Evolutionary conservation across 2,797 vertebrate species (phyloP).

Genomic region (Pantherophis vulpinus): DNA sequence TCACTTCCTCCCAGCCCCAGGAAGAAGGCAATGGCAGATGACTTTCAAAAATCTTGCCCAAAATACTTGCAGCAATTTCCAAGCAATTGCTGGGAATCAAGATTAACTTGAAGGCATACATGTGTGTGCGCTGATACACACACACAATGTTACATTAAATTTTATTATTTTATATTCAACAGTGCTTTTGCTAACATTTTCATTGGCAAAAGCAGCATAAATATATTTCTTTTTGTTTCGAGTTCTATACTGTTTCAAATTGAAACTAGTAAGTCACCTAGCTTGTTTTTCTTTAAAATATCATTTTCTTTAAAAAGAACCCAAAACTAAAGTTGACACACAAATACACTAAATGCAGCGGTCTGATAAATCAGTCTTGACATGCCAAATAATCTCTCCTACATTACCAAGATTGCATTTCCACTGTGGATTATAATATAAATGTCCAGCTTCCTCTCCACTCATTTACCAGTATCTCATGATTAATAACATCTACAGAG

Average conservation of each 20-base stretch:
- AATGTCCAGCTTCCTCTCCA: background rate
- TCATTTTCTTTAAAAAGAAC: background rate
- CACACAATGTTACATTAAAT: background rate
- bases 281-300: background rate
- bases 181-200: background rate
- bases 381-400: background rate
- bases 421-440: background rate
- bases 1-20: background rate
- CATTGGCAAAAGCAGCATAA: background rate
- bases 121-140: background rate
- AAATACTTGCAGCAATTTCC: background rate
- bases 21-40: background rate
- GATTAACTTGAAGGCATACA: background rate
- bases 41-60: background rate
- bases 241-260: background rate
- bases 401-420: slow-evolving; percentile 10
- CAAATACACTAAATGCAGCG: background rate
- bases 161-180: background rate
- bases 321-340: slow-evolving; percentile 4
- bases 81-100: background rate
- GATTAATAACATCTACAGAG: background rate
- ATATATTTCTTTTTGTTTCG: background rate
- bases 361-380: background rate
- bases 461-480: background rate
- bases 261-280: background rate